phyloP scores from a whole-genome alignment of 2,113 vertebrate genomes.

The Psittacula cyanocephala region DNA sequence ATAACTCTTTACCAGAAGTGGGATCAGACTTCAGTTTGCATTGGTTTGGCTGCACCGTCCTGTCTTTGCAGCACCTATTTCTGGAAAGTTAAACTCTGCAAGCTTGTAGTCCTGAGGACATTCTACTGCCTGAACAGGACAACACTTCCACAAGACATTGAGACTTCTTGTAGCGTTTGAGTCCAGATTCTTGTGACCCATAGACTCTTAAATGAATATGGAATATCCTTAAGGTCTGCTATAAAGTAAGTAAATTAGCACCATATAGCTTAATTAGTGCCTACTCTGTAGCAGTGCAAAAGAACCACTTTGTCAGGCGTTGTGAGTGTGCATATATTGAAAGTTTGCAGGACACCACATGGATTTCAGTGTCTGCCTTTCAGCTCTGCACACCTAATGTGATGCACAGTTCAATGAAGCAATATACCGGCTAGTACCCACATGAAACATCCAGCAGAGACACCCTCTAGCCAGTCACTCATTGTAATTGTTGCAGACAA shows the following conservation, averaged over 20 bases:
- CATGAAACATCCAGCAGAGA: neutral
- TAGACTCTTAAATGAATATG: neutral
- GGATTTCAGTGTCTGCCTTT: neutral
- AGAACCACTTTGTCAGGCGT: neutral
- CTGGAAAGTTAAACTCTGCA: neutral
- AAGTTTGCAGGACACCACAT: neutral
- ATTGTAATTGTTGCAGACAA: neutral
- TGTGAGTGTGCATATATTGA: fast-evolving
- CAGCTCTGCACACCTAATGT: neutral
- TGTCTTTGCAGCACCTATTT: neutral
- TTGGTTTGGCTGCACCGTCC: neutral
- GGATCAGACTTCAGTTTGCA: neutral
- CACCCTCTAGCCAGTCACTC: neutral
- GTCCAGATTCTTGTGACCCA: neutral
- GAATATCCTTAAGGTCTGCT: neutral
- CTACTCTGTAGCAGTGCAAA: neutral
- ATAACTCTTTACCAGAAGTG: neutral
- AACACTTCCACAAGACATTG: neutral
- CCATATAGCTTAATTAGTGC: neutral
- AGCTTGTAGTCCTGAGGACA: neutral
- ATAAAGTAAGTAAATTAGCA: neutral
- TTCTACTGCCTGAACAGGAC: neutral
- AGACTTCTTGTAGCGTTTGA: neutral
- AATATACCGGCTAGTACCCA: neutral
- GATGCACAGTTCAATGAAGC: neutral